These are phyloP conservation scores for Ichneumoninae sp. DNA, from an alignment of 2,888 invertebrate genomes.

Conservation along the genomic window DNA sequence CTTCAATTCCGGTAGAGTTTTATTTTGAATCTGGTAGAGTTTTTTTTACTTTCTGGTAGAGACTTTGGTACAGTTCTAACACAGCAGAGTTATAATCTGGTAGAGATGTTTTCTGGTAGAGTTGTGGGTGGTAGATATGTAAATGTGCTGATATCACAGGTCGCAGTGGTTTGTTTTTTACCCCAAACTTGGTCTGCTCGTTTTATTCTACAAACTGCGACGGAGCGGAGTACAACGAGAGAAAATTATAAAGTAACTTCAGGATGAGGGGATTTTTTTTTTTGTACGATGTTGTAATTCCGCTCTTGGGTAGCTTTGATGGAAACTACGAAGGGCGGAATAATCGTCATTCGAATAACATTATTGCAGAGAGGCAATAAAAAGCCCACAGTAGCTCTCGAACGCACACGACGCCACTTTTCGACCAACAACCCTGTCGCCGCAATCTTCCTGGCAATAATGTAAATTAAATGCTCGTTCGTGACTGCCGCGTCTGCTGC, in stretches of 20 bases:
- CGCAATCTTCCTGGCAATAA: constrained; percentile 29
- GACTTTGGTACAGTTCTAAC: too few species aligned
- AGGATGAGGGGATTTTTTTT: background rate
- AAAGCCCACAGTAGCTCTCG: constrained; percentile 21
- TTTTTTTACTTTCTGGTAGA: too few species aligned
- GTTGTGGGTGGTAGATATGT: too few species aligned
- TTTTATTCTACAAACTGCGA: background rate
- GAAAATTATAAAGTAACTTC: too few species aligned
- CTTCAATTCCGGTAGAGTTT: too few species aligned
- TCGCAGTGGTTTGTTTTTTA: too few species aligned
- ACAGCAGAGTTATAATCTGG: too few species aligned
- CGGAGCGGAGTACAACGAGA: too few species aligned
- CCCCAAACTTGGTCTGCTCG: background rate
- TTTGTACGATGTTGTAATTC: background rate
- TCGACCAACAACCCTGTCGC: background rate
- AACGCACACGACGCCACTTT: constrained; percentile 6
- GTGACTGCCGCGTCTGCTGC: constrained; percentile 48
- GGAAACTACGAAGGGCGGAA: constrained; percentile 17
- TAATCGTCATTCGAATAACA: constrained; percentile 31
- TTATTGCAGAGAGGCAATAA: constrained; percentile 31
- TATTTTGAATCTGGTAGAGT: too few species aligned
- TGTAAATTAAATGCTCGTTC: constrained; percentile 60
- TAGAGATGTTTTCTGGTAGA: too few species aligned
- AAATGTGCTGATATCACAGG: too few species aligned
- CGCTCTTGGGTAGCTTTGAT: background rate